These are phyloP conservation scores for Aricia agestis DNA, from an alignment of 1,140 invertebrate genomes.

Conservation along the genomic window DNA sequence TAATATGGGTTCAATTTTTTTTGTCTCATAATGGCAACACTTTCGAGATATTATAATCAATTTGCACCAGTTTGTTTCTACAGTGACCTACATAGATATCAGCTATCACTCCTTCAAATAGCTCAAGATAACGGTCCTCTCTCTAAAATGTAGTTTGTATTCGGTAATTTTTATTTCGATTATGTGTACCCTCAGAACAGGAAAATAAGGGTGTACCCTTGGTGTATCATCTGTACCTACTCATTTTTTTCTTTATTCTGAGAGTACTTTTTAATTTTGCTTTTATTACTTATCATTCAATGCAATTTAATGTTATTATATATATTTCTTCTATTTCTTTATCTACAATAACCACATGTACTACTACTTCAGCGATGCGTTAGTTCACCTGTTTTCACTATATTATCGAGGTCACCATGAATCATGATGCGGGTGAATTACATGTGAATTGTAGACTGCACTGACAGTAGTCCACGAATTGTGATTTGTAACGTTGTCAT, in stretches of 20 bases:
- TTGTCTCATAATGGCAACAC: slow-evolving; percentile 12
- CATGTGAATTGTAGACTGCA: too few relatives aligned
- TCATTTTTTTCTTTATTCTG: too few relatives aligned
- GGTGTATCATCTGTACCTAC: too few relatives aligned
- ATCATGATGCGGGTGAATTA: slow-evolving; percentile 2
- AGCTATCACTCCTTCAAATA: slow-evolving; percentile 49
- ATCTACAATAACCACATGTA: neutral
- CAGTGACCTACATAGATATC: slow-evolving; percentile 63
- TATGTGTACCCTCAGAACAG: too few relatives aligned
- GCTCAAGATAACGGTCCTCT: slow-evolving; percentile 41
- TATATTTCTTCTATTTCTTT: too few relatives aligned
- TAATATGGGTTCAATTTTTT: neutral
- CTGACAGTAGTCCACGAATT: too few relatives aligned
- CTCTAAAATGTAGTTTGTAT: slow-evolving; percentile 28
- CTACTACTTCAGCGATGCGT: neutral
- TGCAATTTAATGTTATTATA: too few relatives aligned
- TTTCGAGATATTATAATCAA: slow-evolving; percentile 44
- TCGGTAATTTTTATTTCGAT: too few relatives aligned
- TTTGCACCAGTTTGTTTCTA: slow-evolving; percentile 48
- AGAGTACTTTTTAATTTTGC: too few relatives aligned
- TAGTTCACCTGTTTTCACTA: slow-evolving; percentile 7
- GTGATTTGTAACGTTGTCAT: too few relatives aligned
- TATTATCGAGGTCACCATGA: slow-evolving; percentile 5
- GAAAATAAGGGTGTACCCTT: too few relatives aligned
- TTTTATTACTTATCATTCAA: too few relatives aligned